These are phyloP conservation scores for Ochropacha duplaris DNA, from an alignment of 2,888 invertebrate genomes.

Conservation along the genomic window DNA sequence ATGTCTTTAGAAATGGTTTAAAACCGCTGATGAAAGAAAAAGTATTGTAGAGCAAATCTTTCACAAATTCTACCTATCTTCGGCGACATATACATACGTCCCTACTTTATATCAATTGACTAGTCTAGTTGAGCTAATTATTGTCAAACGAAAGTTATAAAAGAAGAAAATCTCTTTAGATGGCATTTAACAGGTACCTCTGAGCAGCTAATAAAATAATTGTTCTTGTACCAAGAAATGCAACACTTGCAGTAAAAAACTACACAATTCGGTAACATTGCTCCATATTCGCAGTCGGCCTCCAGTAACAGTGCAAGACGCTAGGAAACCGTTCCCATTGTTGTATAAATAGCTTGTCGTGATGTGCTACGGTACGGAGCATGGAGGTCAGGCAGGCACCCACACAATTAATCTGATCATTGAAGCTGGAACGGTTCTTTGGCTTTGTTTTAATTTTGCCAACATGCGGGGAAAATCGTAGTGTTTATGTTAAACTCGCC, in stretches of 20 bases:
- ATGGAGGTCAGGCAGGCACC: constrained; percentile 65
- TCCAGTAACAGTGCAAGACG: constrained; percentile 34
- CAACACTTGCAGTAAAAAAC: neutral
- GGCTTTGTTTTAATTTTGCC: constrained; percentile 37
- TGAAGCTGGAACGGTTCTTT: constrained; percentile 54
- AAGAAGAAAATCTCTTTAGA: neutral
- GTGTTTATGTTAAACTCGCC: neutral
- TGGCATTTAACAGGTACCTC: neutral
- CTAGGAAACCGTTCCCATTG: constrained; percentile 63
- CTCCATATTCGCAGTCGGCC: constrained; percentile 24
- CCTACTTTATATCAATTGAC: too few relatives aligned
- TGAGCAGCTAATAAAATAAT: too few relatives aligned
- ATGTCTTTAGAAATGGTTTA: neutral
- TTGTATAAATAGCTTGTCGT: constrained; percentile 57
- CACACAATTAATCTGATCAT: constrained; percentile 62
- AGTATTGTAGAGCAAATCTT: neutral
- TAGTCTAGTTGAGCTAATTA: too few relatives aligned
- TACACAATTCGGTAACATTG: neutral
- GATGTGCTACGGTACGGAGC: constrained; percentile 39
- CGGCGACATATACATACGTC: too few relatives aligned
- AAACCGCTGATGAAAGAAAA: neutral
- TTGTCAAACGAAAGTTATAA: too few relatives aligned
- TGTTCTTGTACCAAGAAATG: neutral
- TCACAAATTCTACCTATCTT: too few relatives aligned
- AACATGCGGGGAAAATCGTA: constrained; percentile 11